These are phyloP conservation scores for Antheraea yamamai DNA, from an alignment of 2,888 invertebrate species.

Conservation along the genomic window DNA sequence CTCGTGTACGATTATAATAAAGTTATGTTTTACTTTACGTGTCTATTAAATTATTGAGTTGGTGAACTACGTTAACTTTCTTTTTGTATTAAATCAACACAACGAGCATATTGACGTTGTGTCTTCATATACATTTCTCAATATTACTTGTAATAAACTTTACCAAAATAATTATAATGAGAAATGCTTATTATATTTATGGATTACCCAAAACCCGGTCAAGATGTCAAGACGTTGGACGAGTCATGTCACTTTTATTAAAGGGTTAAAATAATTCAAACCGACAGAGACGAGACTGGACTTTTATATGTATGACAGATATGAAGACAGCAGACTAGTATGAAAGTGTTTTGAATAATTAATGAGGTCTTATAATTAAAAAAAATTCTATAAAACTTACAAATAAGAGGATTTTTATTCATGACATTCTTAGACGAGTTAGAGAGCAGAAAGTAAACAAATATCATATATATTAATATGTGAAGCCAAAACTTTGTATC, in stretches of 20 bases:
- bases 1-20: background rate
- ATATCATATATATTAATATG: too few relatives aligned
- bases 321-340: background rate
- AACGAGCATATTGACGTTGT: background rate
- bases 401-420: too few relatives aligned
- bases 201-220: background rate
- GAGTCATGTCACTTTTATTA: background rate
- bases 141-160: background rate
- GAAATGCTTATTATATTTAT: background rate
- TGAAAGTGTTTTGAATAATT: too few relatives aligned
- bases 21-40: background rate
- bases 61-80: background rate
- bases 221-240: background rate
- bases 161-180: background rate
- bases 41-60: slow-evolving; percentile 1
- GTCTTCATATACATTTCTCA: background rate
- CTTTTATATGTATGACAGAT: background rate
- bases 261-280: background rate
- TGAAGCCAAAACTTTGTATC: too few relatives aligned
- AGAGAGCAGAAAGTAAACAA: too few relatives aligned
- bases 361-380: too few relatives aligned
- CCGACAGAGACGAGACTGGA: background rate
- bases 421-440: too few relatives aligned
- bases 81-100: background rate
- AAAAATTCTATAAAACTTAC: too few relatives aligned